Evolutionary conservation across 2,888 invertebrate species (phyloP).

Genomic region (Aleiodes leptofemur): DNA sequence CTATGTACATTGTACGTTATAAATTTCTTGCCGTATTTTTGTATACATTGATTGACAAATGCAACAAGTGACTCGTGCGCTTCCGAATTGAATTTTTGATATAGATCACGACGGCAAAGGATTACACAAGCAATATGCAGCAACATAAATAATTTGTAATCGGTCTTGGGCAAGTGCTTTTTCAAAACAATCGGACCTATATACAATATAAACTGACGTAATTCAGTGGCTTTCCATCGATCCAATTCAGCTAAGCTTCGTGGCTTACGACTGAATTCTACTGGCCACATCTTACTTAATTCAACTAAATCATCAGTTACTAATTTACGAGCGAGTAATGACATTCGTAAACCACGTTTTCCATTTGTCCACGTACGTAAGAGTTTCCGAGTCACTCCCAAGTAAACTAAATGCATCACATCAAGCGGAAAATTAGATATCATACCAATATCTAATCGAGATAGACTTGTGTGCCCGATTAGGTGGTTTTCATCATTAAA

Average conservation of each 20-base stretch:
- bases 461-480: constrained; percentile 1
- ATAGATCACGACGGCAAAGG: constrained; percentile 12
- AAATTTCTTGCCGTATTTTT: constrained; percentile 21
- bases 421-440: neutral
- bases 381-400: constrained; percentile 2
- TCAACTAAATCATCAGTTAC: neutral
- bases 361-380: constrained; percentile 7
- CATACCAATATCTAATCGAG: neutral
- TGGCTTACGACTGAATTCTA: constrained; percentile 36
- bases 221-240: constrained; percentile 42
- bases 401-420: constrained; percentile 15
- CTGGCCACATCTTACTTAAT: constrained; percentile 6
- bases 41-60: constrained; percentile 9
- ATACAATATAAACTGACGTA: constrained; percentile 39
- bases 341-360: neutral
- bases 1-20: constrained; percentile 9
- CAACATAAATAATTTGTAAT: constrained; percentile 28
- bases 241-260: constrained; percentile 8
- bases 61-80: constrained; percentile 20
- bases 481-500: constrained; percentile 16
- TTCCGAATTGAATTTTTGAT: neutral
- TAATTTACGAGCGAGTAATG: neutral
- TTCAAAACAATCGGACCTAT: constrained; percentile 37
- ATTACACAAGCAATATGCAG: constrained; percentile 32
- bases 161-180: neutral